Percentiles rank a stretch among this genome's conserved stretches.
Evolutionary conservation across 2,888 invertebrate genomes (phyloP).

Genomic region (Lasioglossum marginatum): DNA sequence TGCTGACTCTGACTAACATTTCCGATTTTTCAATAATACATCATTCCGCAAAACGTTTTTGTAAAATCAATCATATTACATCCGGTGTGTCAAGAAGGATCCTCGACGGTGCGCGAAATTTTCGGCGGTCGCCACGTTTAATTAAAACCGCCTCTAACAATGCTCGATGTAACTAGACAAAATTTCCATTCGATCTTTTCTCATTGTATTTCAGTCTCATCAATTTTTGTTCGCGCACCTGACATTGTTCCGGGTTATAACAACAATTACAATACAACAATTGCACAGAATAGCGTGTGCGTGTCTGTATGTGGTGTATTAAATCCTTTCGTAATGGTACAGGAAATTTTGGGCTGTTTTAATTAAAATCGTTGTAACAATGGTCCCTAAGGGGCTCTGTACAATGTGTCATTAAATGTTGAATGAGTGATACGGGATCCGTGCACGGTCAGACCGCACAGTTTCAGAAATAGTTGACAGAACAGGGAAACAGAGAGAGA

Average conservation of each 20-base stretch:
- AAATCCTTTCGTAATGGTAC: not conserved
- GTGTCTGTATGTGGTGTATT: not conserved
- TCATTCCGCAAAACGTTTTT: too few species aligned
- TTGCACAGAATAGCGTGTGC: too few species aligned
- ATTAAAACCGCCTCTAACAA: too few species aligned
- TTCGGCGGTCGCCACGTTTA: too few species aligned
- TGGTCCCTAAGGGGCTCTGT: not conserved
- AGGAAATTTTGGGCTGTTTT: not conserved
- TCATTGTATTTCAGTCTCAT: too few species aligned
- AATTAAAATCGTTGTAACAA: not conserved
- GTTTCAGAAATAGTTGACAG: conserved; percentile 3
- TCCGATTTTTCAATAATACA: too few species aligned
- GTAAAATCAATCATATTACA: too few species aligned
- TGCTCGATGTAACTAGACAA: too few species aligned
- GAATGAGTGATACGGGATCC: not conserved
- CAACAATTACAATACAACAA: not conserved
- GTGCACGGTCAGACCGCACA: not conserved
- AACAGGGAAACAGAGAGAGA: not conserved
- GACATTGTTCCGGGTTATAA: not conserved
- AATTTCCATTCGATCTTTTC: too few species aligned
- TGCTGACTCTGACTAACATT: too few species aligned
- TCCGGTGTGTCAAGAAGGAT: too few species aligned
- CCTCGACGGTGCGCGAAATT: too few species aligned
- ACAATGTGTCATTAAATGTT: not conserved
- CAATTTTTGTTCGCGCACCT: not conserved